Base-by-base conservation (phyloP, 2,888 invertebrate species). In the Dorcus hopei region DNA sequence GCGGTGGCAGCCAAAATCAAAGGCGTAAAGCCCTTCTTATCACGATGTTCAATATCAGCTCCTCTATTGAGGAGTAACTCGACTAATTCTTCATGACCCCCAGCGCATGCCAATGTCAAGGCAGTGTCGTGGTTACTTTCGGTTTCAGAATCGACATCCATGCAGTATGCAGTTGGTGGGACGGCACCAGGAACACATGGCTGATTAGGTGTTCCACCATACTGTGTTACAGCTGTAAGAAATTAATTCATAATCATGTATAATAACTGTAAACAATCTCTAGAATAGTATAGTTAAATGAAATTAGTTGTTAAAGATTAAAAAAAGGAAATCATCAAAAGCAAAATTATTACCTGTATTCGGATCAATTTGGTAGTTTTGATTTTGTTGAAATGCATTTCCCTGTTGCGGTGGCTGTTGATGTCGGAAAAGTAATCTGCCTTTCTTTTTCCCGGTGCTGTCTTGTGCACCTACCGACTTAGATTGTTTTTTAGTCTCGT, bases 51-150 rank as follows among this genome's bases (percentile, higher is more conserved):
- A 76, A 98, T 96, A 77, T 97, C 92, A 0, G 98, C 96, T 56
- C 95, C 95, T 62, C 97, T 87, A 66, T 88, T 88, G 52, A 99
- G 85, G 64, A 99, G 83, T 72, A 99, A 83, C 76, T 93, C 93
- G 8, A 97, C 97, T 16, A 98, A 85, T 73, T 98, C 97, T 74
- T 95, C 93, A 77, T 97, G 96, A 0, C 98, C 97, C 63, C 97
- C 97, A 60, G 96, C 95, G 80, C 97, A 97, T 49, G 98, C 98
- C 61, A 99, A 84, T 39, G 98, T 98, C 57, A 99, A 83, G 54
- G 98, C 97, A 3, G 99, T 99, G 80, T 99, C 99, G 80, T 97
- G 96, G 83, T 98, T 98, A 71, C 94, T 95, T 79, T 99, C 98
- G 0, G 98, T 99, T 82, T 96, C 95, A 6, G 95, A 95, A 81